These are phyloP conservation scores for Chrysocyon brachyurus DNA, from an alignment of 2,797 vertebrate genomes.

Conservation along the genomic window DNA sequence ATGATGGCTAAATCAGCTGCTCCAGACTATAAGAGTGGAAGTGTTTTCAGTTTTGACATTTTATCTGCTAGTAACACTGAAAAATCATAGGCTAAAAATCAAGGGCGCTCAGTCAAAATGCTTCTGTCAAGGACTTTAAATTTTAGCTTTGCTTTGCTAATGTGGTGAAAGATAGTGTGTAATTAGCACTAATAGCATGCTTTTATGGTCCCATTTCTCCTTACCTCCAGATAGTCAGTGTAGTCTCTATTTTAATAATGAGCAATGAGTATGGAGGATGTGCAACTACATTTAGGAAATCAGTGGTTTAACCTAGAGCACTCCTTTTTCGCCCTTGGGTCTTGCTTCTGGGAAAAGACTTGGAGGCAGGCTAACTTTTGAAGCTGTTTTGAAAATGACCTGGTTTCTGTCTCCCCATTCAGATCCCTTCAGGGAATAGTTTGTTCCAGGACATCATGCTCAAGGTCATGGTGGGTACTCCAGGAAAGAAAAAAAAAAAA, in stretches of 20 bases:
- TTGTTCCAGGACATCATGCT: constrained; percentile 75
- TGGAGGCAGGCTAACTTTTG: constrained; percentile 12
- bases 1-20: background rate
- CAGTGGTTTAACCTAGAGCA: background rate
- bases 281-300: background rate
- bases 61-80: constrained; percentile 4
- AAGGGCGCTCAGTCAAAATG: background rate
- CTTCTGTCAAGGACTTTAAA: background rate
- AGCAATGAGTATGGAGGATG: background rate
- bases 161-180: background rate
- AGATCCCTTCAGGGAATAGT: constrained; percentile 60
- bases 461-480: constrained; percentile 46
- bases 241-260: background rate
- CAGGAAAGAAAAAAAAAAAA: background rate
- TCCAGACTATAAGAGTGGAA: background rate
- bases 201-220: background rate
- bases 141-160: background rate
- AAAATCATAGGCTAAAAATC: constrained; percentile 18
- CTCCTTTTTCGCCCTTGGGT: background rate
- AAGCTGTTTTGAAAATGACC: constrained; percentile 60
- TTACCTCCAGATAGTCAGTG: background rate
- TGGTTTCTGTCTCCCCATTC: constrained; percentile 46
- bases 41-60: background rate
- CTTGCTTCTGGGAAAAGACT: constrained; percentile 53
- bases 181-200: background rate